Evolutionary conservation across 2,113 vertebrate genomes (phyloP).

Genomic region (Typhlomys cinereus): DNA sequence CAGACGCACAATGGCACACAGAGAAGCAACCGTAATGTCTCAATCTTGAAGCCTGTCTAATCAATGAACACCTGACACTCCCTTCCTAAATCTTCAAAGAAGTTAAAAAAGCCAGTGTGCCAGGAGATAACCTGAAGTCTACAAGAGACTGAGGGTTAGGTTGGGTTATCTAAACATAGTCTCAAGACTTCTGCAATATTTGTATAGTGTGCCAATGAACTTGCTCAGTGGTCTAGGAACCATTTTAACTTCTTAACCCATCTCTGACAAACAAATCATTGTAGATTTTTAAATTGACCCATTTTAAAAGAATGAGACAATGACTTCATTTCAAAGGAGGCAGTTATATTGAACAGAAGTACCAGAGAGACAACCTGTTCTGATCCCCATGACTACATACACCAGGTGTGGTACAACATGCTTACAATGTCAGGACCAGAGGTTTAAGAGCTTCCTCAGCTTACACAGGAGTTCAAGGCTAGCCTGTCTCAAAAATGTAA

Average conservation of each 20-base stretch:
- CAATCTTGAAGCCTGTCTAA: background rate
- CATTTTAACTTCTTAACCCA: background rate
- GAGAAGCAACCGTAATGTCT: background rate
- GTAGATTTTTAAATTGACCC: background rate
- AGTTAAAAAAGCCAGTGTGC: background rate
- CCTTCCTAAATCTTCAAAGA: constrained; percentile 1
- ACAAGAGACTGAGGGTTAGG: background rate
- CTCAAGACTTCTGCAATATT: background rate
- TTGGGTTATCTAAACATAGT: background rate
- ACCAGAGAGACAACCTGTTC: background rate
- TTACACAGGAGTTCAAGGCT: no score
- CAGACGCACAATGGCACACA: background rate
- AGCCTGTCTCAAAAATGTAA: no score
- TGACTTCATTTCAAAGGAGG: background rate
- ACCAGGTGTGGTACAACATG: no score
- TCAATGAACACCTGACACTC: background rate
- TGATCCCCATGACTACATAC: no score
- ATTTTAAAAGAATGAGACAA: constrained; percentile 3
- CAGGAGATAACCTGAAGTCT: background rate
- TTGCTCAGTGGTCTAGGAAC: background rate
- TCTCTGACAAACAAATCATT: background rate
- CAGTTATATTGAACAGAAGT: background rate
- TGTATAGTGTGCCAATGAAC: background rate
- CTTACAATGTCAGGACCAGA: no score
- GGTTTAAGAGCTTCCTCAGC: no score